Percentiles rank a stretch among this genome's conserved stretches.
phyloP scores from a whole-genome alignment of 2,113 vertebrate genomes.

The Spilogale gracilis region DNA sequence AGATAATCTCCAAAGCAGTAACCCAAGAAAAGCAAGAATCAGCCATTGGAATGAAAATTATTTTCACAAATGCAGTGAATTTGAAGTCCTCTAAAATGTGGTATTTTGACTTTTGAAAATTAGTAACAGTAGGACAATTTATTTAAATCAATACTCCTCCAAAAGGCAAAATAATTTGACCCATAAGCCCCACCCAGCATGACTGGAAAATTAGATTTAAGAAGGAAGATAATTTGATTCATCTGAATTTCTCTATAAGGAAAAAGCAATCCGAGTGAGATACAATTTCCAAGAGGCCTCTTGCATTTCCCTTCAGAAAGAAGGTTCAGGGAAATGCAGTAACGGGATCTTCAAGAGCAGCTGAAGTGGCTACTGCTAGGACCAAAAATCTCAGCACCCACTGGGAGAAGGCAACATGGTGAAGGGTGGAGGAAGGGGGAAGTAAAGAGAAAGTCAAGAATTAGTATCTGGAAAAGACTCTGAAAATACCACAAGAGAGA shows the following conservation, averaged over 20 bases:
- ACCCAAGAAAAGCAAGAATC: slow-evolving; percentile 51
- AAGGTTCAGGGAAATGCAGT: neutral
- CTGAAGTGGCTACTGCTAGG: no score
- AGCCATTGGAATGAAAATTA: neutral
- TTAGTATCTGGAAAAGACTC: neutral
- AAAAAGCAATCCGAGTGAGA: neutral
- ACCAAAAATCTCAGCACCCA: neutral
- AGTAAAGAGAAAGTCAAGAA: neutral
- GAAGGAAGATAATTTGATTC: slow-evolving; percentile 40
- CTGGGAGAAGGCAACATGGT: no score
- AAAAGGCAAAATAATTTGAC: slow-evolving; percentile 7
- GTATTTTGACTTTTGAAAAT: slow-evolving; percentile 45
- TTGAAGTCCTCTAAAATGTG: slow-evolving; percentile 35
- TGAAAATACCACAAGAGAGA: neutral
- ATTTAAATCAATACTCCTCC: neutral
- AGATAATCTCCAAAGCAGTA: neutral
- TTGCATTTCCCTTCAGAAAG: neutral
- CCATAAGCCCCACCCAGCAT: neutral
- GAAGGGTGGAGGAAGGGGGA: neutral
- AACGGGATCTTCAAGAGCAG: neutral
- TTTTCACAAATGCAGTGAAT: neutral
- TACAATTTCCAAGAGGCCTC: neutral
- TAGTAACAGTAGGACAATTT: neutral
- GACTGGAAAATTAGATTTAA: slow-evolving; percentile 26
- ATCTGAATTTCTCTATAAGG: neutral